phyloP scores from a whole-genome alignment of 2,113 vertebrate genomes.

The Nannospalax galili region DNA sequence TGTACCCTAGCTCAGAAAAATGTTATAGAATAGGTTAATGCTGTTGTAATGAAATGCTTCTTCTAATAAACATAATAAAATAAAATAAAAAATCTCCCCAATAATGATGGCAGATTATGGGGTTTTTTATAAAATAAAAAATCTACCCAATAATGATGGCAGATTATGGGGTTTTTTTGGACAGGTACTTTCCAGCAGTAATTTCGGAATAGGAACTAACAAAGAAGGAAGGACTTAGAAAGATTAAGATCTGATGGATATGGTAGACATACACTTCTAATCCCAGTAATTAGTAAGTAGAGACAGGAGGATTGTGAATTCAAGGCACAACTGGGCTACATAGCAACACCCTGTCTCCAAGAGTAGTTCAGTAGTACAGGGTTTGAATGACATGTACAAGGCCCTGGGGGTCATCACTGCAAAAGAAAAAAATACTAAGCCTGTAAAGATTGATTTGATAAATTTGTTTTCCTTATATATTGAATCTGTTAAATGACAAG shows the following conservation, averaged over 20 bases:
- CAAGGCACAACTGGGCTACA: background rate
- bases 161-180: background rate
- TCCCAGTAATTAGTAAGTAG: background rate
- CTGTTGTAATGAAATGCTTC: too few species aligned
- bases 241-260: background rate
- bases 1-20: too few species aligned
- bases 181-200: background rate
- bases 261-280: background rate
- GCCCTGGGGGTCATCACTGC: background rate
- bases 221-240: background rate
- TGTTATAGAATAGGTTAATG: too few species aligned
- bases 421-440: background rate
- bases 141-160: background rate
- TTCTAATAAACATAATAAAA: too few species aligned
- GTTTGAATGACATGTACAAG: background rate
- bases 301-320: background rate
- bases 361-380: background rate
- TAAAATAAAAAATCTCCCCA: too few species aligned
- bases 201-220: background rate
- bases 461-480: conserved; percentile 1
- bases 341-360: background rate
- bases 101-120: background rate
- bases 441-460: background rate
- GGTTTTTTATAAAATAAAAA: too few species aligned
- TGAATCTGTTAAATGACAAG: background rate